Evolutionary conservation across 2,888 invertebrate species (phyloP).

Genomic region (Willowsia nigromaculata): DNA sequence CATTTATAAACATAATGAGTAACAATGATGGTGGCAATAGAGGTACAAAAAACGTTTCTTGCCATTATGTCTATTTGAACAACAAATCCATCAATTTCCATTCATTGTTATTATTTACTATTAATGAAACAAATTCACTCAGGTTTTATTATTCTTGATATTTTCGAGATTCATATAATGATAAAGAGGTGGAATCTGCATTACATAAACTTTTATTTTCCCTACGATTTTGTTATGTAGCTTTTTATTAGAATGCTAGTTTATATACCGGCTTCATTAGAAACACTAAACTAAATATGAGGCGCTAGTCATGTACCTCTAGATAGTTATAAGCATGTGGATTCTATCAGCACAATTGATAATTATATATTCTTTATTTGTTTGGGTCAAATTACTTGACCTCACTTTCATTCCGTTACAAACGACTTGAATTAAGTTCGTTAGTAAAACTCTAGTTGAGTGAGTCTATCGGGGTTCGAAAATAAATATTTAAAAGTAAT

Average conservation of each 20-base stretch:
- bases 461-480: no score
- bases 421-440: background rate
- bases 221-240: background rate
- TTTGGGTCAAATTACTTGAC: conserved; percentile 54
- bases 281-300: background rate
- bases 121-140: conserved; percentile 41
- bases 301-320: background rate
- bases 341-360: background rate
- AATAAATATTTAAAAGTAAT: background rate
- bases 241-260: background rate
- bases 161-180: background rate
- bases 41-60: background rate
- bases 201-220: background rate
- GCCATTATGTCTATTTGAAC: conserved; percentile 23
- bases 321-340: background rate
- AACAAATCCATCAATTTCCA: conserved; percentile 52
- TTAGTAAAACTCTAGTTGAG: background rate
- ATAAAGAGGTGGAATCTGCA: background rate
- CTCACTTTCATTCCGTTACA: conserved; percentile 40
- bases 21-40: conserved; percentile 26
- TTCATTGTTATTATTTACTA: conserved; percentile 25
- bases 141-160: conserved; percentile 22
- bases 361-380: background rate
- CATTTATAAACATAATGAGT: background rate
- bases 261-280: background rate